Evolutionary conservation across 2,888 invertebrate species (phyloP).

Genomic region (Crossocerus cetratus): DNA sequence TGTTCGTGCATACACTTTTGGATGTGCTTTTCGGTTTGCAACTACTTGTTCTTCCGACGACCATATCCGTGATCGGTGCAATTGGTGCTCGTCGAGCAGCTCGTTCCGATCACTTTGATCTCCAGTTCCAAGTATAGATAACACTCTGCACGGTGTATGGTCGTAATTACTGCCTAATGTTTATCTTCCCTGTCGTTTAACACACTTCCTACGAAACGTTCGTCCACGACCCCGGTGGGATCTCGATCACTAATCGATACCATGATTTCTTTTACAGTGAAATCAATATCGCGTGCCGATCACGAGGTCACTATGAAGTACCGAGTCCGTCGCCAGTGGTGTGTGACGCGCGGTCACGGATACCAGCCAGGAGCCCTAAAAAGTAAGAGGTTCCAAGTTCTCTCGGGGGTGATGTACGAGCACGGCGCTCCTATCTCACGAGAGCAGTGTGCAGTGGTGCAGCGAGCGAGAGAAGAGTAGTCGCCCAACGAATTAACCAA

Average conservation of each 20-base stretch:
- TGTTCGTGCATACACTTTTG: background rate
- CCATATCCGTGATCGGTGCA: too few relatives aligned
- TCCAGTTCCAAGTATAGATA: background rate
- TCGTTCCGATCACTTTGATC: too few relatives aligned
- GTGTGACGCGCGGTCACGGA: slow-evolving; percentile 54
- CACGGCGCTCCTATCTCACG: background rate
- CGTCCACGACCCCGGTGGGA: background rate
- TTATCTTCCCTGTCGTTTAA: background rate
- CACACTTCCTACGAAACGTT: background rate
- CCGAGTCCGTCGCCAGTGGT: slow-evolving; percentile 51
- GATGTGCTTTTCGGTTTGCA: background rate
- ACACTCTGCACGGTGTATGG: background rate
- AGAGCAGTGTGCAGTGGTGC: background rate
- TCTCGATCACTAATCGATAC: background rate
- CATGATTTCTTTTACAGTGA: slow-evolving; percentile 67
- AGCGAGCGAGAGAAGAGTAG: too few relatives aligned
- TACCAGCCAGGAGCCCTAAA: slow-evolving; percentile 13
- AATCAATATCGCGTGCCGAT: slow-evolving; percentile 61
- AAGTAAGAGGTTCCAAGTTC: background rate
- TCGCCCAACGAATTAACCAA: too few relatives aligned
- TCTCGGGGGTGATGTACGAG: background rate
- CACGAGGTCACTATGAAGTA: slow-evolving; percentile 63
- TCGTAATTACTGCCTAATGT: background rate
- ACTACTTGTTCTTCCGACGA: background rate
- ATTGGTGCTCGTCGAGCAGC: too few relatives aligned